Conservation (phyloP, 2,888 invertebrate species). For the Lasioglossum villosulum region DNA sequence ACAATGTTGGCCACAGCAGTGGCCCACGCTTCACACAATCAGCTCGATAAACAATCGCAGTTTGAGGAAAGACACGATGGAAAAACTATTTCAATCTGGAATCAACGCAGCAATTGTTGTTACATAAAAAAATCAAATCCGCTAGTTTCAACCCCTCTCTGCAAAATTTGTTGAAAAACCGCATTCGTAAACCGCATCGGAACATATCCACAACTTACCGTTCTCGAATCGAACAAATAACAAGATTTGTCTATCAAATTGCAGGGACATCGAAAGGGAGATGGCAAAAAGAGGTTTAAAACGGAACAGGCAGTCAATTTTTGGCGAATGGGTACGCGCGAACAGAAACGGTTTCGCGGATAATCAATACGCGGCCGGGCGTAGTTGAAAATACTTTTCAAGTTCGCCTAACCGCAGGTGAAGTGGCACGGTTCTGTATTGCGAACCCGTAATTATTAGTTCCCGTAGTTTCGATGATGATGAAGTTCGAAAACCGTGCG, state of each 20-base stretch:
- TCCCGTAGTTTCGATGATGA: constrained; percentile 14
- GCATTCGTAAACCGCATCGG: neutral
- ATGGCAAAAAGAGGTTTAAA: neutral
- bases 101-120: neutral
- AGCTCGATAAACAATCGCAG: neutral
- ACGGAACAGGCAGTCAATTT: neutral
- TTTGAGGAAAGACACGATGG: neutral
- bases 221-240: neutral
- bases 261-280: neutral
- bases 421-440: constrained; percentile 35
- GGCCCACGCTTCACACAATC: neutral
- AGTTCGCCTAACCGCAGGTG: constrained; percentile 36
- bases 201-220: neutral
- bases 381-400: constrained; percentile 40
- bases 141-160: neutral
- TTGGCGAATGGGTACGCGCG: neutral
- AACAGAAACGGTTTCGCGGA: constrained; percentile 26
- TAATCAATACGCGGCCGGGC: constrained; percentile 37
- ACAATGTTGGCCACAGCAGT: neutral
- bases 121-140: neutral
- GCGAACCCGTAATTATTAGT: constrained; percentile 40
- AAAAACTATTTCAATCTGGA: neutral
- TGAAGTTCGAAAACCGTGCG: constrained; percentile 9
- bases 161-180: neutral
- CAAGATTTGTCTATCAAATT: neutral